phyloP scores from a whole-genome alignment of 1,140 invertebrate species.

The Bombus waltoni region DNA sequence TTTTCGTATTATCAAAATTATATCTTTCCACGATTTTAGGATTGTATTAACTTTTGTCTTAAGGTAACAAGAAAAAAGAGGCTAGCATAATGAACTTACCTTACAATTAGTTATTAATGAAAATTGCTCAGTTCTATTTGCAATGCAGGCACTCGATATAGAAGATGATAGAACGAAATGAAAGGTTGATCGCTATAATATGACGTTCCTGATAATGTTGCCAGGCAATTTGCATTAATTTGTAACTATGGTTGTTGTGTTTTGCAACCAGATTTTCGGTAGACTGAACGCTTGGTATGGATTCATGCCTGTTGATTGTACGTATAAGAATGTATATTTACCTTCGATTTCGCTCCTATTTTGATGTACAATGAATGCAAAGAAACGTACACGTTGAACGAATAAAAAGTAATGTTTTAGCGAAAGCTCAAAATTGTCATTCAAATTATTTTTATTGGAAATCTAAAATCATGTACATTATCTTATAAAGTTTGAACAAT shows the following conservation, averaged over 20 bases:
- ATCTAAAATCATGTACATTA: rapidly evolving
- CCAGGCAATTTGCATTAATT: neutral
- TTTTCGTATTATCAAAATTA: too few species aligned
- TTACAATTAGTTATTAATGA: neutral
- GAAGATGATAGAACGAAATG: neutral
- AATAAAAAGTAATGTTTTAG: too few species aligned
- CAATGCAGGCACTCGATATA: neutral
- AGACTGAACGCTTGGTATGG: constrained; percentile 13
- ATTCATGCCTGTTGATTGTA: neutral
- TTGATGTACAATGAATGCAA: neutral
- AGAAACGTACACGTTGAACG: neutral
- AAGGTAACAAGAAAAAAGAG: neutral
- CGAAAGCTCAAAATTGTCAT: too few species aligned
- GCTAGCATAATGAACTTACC: neutral
- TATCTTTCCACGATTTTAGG: too few species aligned
- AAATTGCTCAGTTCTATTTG: neutral
- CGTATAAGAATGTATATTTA: neutral
- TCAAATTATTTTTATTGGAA: too few species aligned
- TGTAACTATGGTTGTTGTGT: constrained; percentile 2
- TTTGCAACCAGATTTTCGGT: constrained; percentile 43
- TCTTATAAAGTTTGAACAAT: too few species aligned
- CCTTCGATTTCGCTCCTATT: neutral
- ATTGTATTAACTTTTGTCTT: too few species aligned
- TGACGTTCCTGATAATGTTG: neutral
- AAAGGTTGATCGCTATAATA: too few species aligned